Evolutionary conservation across 2,797 vertebrate species (phyloP), one percentile per base, ranked within the genome.

Genomic region (Melanogrammus aeglefinus): DNA sequence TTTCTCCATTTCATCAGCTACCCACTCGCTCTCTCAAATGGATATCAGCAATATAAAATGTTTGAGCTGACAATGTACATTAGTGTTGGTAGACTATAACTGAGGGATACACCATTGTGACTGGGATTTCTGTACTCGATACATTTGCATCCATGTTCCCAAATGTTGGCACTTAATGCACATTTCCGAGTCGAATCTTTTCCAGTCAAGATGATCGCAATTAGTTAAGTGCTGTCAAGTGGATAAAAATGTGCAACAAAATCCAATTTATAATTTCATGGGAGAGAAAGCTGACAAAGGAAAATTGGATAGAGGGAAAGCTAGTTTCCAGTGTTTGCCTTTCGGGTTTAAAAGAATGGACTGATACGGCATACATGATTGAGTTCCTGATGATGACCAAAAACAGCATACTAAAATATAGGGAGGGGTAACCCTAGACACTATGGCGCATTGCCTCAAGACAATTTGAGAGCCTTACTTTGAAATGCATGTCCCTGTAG

Each of bases 171-270:
- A 51, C 83, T 86, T 86, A 87, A 87, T 82, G 38, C 9, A 33
- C 41, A 14, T 78, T 87, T 89, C 85, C 82, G 69, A 86, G 80
- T 81, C 75, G 72, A 18, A 83, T 87, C 57, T 39, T 90, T 86
- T 89, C 82, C 81, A 83, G 83, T 78, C 84, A 83, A 87, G 86
- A 85, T 85, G 87, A 88, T 87, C 86, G 89, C 90, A 93, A 93
- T 94, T 95, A 93, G 89, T 92, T 92, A 93, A 92, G 91, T 93
- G 90, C 90, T 92, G 91, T 94, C 89, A 92, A 95, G 93, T 93
- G 92, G 92, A 93, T 94, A 89, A 92, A 94, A 93, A 92, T 86
- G 89, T 92, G 88, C n/a, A 63, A 63, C 57, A 89, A 89, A 93
- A 92, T 89, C 91, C 88, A 80, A 80, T 91, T 91, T 90, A 88